Evolutionary conservation across 2,888 invertebrate genomes (phyloP).

Genomic region (Sisyra terminalis): DNA sequence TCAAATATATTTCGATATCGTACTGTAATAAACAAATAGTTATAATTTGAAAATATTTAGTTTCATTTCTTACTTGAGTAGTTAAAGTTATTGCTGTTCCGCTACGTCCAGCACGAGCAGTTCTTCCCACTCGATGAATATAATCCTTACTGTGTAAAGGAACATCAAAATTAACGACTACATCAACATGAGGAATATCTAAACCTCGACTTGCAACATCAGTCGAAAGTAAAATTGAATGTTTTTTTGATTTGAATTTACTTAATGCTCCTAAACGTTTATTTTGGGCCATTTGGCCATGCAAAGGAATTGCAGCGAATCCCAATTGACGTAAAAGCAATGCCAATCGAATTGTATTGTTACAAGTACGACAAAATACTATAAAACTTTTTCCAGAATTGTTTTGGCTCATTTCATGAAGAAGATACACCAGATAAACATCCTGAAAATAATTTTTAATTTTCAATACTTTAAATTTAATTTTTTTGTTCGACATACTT

Average conservation of each 20-base stretch:
- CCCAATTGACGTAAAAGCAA: slow-evolving; percentile 81
- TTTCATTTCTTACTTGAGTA: slow-evolving; percentile 48
- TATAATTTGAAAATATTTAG: too few relatives aligned
- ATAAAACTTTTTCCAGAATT: slow-evolving; percentile 81
- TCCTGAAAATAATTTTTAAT: slow-evolving; percentile 42
- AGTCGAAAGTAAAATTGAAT: slow-evolving; percentile 91
- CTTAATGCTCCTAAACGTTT: slow-evolving; percentile 88
- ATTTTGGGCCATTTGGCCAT: slow-evolving; percentile 98
- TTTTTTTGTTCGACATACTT: slow-evolving; percentile 35
- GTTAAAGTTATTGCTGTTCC: slow-evolving; percentile 94
- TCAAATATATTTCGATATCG: slow-evolving; percentile 93
- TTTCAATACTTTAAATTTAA: not conserved
- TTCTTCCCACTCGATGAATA: slow-evolving; percentile 93
- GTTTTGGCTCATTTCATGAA: slow-evolving; percentile 66
- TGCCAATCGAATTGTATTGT: slow-evolving; percentile 76
- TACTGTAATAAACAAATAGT: slow-evolving; percentile 44
- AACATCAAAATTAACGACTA: slow-evolving; percentile 95
- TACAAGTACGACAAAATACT: slow-evolving; percentile 93
- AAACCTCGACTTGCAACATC: slow-evolving; percentile 97
- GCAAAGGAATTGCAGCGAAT: slow-evolving; percentile 84
- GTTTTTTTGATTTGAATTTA: slow-evolving; percentile 86
- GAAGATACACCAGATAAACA: slow-evolving; percentile 84
- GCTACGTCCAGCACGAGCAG: slow-evolving; percentile 87
- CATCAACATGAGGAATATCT: slow-evolving; percentile 97
- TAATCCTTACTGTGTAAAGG: slow-evolving; percentile 98